A percentile compares a stretch with the other conserved stretches of the same genome.
These are phyloP conservation scores for Oceanites oceanicus DNA, from an alignment of 2,113 vertebrate genomes.

Conservation along the genomic window DNA sequence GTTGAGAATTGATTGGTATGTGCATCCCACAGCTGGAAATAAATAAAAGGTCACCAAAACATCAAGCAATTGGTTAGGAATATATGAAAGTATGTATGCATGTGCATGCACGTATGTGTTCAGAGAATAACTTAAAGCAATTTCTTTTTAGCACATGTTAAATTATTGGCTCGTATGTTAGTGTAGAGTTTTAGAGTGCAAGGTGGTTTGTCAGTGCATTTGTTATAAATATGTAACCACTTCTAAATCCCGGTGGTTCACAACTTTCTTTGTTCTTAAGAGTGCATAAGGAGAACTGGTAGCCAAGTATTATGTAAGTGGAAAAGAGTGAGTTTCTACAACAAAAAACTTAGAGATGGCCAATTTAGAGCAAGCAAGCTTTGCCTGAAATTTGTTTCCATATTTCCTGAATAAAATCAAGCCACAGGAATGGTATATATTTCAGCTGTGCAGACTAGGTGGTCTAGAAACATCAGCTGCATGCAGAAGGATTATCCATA, in stretches of 20 bases:
- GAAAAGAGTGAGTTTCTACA: not conserved
- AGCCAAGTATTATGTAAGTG: not conserved
- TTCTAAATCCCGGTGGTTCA: not conserved
- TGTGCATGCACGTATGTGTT: not conserved
- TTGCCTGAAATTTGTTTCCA: not conserved
- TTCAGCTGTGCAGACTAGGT: not conserved
- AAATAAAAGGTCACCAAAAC: not conserved
- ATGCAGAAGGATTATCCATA: not conserved
- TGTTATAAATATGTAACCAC: not conserved
- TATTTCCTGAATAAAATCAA: conserved; percentile 3
- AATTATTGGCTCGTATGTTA: not conserved
- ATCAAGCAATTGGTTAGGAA: not conserved
- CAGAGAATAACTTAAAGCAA: not conserved
- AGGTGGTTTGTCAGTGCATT: not conserved
- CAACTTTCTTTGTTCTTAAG: not conserved
- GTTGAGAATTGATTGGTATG: not conserved
- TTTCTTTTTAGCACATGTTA: not conserved
- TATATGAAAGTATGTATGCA: not conserved
- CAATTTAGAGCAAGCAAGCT: not conserved
- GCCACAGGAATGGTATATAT: not conserved
- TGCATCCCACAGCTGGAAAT: not conserved
- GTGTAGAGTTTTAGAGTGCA: not conserved
- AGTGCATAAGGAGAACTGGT: not conserved
- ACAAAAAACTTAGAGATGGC: not conserved
- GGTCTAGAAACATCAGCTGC: not conserved